Evolutionary conservation across 2,113 vertebrate genomes (phyloP), one percentile per base, ranked within the genome.

Genomic region (Turdus rufiventris): DNA sequence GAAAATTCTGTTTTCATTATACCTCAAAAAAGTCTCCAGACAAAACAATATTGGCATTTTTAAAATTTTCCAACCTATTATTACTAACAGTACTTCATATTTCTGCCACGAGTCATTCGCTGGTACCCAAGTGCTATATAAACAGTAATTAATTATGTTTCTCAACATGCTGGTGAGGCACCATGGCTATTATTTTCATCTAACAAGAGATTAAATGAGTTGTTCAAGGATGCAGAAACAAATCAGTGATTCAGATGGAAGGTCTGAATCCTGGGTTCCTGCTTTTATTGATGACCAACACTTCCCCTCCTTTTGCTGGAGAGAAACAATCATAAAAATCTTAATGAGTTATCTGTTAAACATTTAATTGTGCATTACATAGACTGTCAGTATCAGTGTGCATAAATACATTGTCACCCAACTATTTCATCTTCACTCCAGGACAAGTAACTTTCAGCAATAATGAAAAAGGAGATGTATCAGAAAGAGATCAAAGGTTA

Each of bases 401-500:
- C 54, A 90, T 63, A 95, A 95, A 91, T 74, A 62, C 16, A 72
- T 9, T 4, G 9, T 57, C 50, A 63, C 79, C 47, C 48, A 73
- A 91, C 81, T 38, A 90, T 73, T 90, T 95, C 26, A 54, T 85
- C 88, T 96, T 88, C 80, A 57, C 75, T 97, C 89, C 78, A 87
- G 78, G 93, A 97, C 85, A 92, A 96, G 90, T 93, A 96, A 94
- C 53, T 76, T 51, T 96, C 70, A 94, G 79, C 68, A 94, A 85
- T 91, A 96, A 92, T 91, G 90, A 95, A 97, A 95, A 94, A 94
- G 38, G 47, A 63, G 60, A 50, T 10, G 8, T 88, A 93, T 83
- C 53, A 95, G 87, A 88, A 93, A 80, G 67, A 88, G 91, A 95
- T 76, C 73, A 88, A 54, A 93, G 95, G 97, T 97, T 98, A 97